These are phyloP conservation scores for Chaetodon trifascialis DNA, from an alignment of 2,113 vertebrate genomes.

Conservation along the genomic window DNA sequence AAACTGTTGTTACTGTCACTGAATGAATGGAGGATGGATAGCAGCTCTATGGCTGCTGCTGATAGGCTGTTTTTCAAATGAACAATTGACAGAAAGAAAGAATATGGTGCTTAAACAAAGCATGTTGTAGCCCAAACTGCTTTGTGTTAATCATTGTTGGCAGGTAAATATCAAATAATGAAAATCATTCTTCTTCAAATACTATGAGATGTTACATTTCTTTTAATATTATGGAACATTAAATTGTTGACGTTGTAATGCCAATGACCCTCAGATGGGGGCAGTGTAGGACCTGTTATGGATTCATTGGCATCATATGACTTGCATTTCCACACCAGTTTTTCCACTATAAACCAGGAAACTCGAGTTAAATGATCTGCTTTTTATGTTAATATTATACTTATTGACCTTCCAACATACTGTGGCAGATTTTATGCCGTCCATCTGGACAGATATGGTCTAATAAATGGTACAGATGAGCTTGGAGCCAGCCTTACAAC, in stretches of 20 bases:
- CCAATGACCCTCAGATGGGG: constrained; percentile 37
- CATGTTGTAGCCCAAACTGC: neutral
- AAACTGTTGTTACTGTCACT: neutral
- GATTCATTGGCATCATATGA: neutral
- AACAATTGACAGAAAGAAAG: too few relatives aligned
- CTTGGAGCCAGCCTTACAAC: constrained; percentile 1
- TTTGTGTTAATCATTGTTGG: neutral
- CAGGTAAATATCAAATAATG: neutral
- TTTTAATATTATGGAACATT: neutral
- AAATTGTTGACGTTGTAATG: constrained; percentile 35
- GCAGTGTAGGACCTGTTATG: constrained; percentile 42
- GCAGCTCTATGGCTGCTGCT: neutral
- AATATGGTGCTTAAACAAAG: too few relatives aligned
- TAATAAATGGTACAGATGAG: constrained; percentile 50
- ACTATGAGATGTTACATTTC: neutral
- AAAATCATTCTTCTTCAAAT: neutral
- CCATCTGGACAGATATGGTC: constrained; percentile 34
- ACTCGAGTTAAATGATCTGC: constrained; percentile 5
- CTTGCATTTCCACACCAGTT: neutral
- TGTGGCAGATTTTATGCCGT: constrained; percentile 2
- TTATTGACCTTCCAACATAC: constrained; percentile 24
- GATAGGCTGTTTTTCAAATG: too few relatives aligned
- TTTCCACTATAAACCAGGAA: constrained; percentile 17
- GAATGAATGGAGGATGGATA: neutral
- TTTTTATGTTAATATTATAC: constrained; percentile 21